A percentile compares a stretch with the other conserved stretches of the same genome.
Evolutionary conservation across 2,113 vertebrate genomes (phyloP).

Genomic region (Probosciger aterrimus): DNA sequence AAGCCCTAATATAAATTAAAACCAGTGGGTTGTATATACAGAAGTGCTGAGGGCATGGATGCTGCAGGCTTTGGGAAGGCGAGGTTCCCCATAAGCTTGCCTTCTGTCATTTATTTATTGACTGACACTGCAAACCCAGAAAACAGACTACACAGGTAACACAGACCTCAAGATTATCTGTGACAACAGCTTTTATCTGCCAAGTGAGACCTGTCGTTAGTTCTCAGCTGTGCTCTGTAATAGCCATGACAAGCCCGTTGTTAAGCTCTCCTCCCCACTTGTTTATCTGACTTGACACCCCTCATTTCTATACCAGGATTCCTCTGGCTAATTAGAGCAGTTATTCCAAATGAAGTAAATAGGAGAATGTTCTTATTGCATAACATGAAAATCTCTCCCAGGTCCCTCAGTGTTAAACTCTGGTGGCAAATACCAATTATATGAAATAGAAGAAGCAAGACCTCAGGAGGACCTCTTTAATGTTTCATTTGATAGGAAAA

Average conservation of each 20-base stretch:
- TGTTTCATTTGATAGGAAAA: not conserved
- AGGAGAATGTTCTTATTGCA: constrained; percentile 3
- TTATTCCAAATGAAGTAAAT: constrained; percentile 15
- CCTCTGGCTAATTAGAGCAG: constrained; percentile 28
- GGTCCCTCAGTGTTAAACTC: not conserved
- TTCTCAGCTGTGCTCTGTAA: not conserved
- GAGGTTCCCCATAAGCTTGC: not conserved
- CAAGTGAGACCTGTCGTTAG: not conserved
- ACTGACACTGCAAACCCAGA: not conserved
- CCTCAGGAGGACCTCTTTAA: not conserved
- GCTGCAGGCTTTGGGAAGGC: not conserved
- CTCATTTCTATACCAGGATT: constrained; percentile 2
- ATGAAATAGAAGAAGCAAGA: not conserved
- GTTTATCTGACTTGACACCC: not conserved
- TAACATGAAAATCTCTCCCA: not conserved
- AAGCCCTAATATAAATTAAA: not conserved
- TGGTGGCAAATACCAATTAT: not conserved
- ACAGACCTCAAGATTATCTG: not conserved
- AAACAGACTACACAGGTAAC: not conserved
- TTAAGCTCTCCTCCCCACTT: not conserved
- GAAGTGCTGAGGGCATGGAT: not conserved
- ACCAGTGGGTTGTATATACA: not conserved
- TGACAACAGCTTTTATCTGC: not conserved
- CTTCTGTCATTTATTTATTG: not conserved
- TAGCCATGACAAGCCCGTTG: not conserved